Percentiles rank a stretch among this genome's conserved stretches.
phyloP scores from a whole-genome alignment of 2,113 vertebrate species.

The Rissa tridactyla region DNA sequence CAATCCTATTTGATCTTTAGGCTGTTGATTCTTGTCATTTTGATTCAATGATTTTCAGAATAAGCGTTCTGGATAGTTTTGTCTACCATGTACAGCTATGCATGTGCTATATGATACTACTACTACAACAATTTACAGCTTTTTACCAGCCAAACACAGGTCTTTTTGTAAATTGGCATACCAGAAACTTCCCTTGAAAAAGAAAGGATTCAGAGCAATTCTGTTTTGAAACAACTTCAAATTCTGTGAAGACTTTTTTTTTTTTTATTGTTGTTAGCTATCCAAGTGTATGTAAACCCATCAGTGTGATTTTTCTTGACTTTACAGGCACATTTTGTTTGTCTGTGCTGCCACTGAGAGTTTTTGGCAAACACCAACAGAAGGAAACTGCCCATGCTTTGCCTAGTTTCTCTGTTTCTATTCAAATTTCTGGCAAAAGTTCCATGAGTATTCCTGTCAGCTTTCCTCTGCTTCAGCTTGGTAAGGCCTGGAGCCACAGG shows the following conservation, averaged over 20 bases:
- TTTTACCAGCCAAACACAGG: background rate
- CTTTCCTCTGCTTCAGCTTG: conserved; percentile 24
- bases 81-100: background rate
- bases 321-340: conserved; percentile 13
- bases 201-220: background rate
- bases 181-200: background rate
- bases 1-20: background rate
- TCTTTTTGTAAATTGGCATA: background rate
- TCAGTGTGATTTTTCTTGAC: background rate
- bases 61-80: background rate
- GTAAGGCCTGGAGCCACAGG: background rate
- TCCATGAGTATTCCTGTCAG: background rate
- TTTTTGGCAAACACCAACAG: conserved; percentile 32
- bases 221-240: background rate
- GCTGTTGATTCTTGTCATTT: background rate
- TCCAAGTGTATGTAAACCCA: conserved; percentile 10
- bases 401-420: conserved; percentile 35
- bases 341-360: conserved; percentile 18
- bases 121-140: background rate
- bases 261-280: background rate
- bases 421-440: conserved; percentile 44
- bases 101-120: background rate
- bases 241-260: background rate
- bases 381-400: conserved; percentile 26
- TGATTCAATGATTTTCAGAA: background rate